phyloP scores from a whole-genome alignment of 2,888 invertebrate species.

The Litoditis marina region DNA sequence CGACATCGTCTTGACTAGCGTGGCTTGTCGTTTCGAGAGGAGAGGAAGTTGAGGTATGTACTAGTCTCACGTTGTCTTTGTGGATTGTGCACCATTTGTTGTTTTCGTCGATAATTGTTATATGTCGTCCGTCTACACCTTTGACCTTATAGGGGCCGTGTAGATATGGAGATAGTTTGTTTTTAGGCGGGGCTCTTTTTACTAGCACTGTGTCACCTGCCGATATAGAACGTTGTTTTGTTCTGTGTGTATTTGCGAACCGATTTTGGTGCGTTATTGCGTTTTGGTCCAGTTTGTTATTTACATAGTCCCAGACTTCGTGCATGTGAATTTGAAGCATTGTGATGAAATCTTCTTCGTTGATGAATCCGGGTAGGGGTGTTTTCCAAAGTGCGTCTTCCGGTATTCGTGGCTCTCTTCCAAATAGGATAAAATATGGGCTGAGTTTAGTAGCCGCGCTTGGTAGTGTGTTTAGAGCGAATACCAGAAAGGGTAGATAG shows the following conservation, averaged over 20 bases:
- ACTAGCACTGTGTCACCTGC: slow-evolving; percentile 8
- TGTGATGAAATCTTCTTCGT: neutral
- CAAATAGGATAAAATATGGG: slow-evolving; percentile 10
- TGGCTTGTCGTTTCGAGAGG: too few species aligned
- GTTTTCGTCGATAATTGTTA: neutral
- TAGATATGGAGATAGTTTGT: slow-evolving; percentile 14
- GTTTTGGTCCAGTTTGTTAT: neutral
- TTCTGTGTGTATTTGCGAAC: neutral
- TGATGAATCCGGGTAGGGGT: neutral
- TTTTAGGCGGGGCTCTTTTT: slow-evolving; percentile 4
- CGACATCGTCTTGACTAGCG: too few species aligned
- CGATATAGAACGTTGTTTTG: neutral
- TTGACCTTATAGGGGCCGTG: slow-evolving; percentile 13
- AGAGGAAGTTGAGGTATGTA: too few species aligned
- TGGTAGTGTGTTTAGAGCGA: slow-evolving; percentile 9
- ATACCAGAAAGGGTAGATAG: slow-evolving; percentile 2
- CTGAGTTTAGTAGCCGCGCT: neutral
- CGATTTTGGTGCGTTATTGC: neutral
- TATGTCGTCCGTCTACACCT: neutral
- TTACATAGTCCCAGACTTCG: neutral
- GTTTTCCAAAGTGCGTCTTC: neutral
- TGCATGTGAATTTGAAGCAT: neutral
- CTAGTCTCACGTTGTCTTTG: fast-evolving
- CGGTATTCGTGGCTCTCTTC: slow-evolving; percentile 3
- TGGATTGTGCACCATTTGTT: neutral